Evolutionary conservation across 1,140 invertebrate species (phyloP), one percentile per base, ranked within the genome.

Genomic region (Calephelis nemesis): DNA sequence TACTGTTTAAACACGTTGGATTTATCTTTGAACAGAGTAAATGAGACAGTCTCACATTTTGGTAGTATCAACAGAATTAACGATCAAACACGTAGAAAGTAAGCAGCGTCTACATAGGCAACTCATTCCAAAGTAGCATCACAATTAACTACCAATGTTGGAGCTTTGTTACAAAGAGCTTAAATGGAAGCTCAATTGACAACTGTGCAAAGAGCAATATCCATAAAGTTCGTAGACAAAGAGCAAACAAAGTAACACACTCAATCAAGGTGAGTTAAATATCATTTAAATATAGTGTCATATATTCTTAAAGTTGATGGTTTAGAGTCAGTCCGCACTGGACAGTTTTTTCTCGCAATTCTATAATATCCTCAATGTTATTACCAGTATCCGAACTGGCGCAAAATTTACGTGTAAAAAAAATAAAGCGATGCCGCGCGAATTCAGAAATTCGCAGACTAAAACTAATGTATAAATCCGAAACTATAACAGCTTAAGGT

Each of bases 131-230:
- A 58, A 58, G 54, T 58, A 39, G 30, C 54, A 58, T 58, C 19
- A 58, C 19, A 58, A 58, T 58, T 39, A 58, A 58, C 19, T 39
- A 58, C 39, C 30, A 58, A 58, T 39, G 54, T 58, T 30, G 7
- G 54, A 58, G 10, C 54, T 58, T 58, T 58, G 54, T 58, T 10
- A 58, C 54, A 58, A 58, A 58, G 54, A 58, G 54, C 54, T 58
- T 58, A 39, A 54, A 58, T 58, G 54, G 30, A 58, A 12, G 54
- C 54, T 58, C 7, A 11, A 58, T 12, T 58, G 54, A 58, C 54
- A 58, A 30, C 54, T 30, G 54, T 58, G 19, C 54, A 11, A 39
- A 58, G 19, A 58, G 54, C 54, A 58, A 58, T 58, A 58, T 11
- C 54, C 19, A 58, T 15, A 58, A 58, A 58, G 19, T 39, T 12